Conservation (phyloP, 2,797 vertebrate genomes). For the Apodemus agrarius region DNA sequence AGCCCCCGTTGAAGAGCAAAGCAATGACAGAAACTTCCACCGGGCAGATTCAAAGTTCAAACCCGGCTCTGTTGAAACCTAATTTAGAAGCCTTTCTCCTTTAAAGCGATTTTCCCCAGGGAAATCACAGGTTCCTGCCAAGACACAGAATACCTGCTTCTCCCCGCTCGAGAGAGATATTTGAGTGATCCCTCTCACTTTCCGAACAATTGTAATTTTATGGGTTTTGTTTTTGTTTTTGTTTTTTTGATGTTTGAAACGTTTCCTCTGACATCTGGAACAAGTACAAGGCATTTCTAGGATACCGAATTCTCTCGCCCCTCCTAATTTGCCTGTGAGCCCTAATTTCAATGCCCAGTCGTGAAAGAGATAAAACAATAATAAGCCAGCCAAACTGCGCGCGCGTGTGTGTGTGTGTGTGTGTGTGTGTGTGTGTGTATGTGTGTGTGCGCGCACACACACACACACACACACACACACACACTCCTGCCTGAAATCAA, state of each 20-base stretch:
- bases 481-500: neutral
- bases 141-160: neutral
- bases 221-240: slow-evolving; percentile 45
- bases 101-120: slow-evolving; percentile 8
- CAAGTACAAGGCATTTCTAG: slow-evolving; percentile 71
- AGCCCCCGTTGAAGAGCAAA: neutral
- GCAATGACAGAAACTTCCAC: neutral
- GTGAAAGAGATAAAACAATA: neutral
- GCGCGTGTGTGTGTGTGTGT: no score
- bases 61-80: neutral
- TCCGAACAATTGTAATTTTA: slow-evolving; percentile 69
- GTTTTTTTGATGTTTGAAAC: slow-evolving; percentile 69
- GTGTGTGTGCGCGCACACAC: no score
- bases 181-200: slow-evolving; percentile 55
- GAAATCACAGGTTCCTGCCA: slow-evolving; percentile 61
- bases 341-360: neutral
- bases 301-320: slow-evolving; percentile 32
- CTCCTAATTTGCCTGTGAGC: neutral
- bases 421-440: no score
- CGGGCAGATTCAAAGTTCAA: slow-evolving; percentile 14
- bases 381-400: neutral
- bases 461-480: no score
- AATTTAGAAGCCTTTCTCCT: slow-evolving; percentile 52
- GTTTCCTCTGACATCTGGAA: slow-evolving; percentile 69
- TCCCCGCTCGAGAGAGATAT: neutral